Evolutionary conservation across 1,140 invertebrate species (phyloP), one percentile per base, ranked within the genome.

Genomic region (Cherax quadricarinatus): DNA sequence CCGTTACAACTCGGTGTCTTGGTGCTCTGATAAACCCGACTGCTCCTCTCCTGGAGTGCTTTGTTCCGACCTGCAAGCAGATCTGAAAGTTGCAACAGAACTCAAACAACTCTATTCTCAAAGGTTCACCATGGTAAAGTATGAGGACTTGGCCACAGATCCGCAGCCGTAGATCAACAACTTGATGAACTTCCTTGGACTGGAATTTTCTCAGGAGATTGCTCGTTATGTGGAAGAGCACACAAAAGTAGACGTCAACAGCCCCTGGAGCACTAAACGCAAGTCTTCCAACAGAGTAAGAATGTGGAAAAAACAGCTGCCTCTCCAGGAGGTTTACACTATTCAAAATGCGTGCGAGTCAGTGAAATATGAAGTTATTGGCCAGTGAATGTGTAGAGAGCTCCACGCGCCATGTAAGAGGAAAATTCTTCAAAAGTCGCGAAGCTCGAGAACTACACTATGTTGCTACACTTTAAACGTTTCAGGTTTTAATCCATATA

Each of bases 131-230:
- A 84, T 93, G 88, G 6, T 94, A n/a, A 93, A 92, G 21, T 95
- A 95, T 88, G 95, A 95, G 86, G 95, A 95, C 86, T 60, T 95
- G 48, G 92, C 94, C 16, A 57, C 91, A 12, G 84, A 94, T 78
- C 94, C 94, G 4, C 92, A 94, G 62, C 81, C 84, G 4, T 86
- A 93, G 75, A 89, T 94, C 10, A 88, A 89, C 41, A 91, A 94
- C 85, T 62, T 95, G n/a, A 94, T 95, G 81, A 48, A 90, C 7
- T 94, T 94, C 89, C 82, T 95, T 3, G 93, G 93, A 4, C 41
- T 95, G 73, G 88, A 93, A 24, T 94, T 83, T 66, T 93, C 94
- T 18, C n/a, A 53, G 0, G 73, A 92, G 16, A 93, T 94, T 41
- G 87, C 90, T 0, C 87, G 92, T 9, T 93, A 75, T 49, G 89